Conservation (phyloP, 2,113 vertebrate species). For the Micromys minutus region DNA sequence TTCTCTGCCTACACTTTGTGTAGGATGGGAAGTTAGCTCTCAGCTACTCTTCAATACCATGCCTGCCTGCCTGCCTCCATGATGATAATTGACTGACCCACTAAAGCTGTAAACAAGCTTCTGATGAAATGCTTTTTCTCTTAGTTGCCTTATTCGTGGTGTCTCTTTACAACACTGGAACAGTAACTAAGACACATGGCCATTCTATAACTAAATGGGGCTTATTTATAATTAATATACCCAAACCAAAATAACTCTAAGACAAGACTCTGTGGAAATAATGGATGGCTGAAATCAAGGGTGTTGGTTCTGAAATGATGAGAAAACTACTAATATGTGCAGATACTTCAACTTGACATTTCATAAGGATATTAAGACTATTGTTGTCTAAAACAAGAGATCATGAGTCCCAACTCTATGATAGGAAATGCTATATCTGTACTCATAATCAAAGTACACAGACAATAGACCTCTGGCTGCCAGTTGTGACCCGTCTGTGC, state of each 20-base stretch:
- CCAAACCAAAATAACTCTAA: neutral
- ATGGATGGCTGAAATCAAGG: neutral
- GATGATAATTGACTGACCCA: neutral
- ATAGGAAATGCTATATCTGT: conserved; percentile 11
- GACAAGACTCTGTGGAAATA: neutral
- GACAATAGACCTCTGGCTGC: neutral
- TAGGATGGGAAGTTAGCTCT: neutral
- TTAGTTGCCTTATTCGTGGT: neutral
- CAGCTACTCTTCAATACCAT: neutral
- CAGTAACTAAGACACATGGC: neutral
- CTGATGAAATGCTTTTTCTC: neutral
- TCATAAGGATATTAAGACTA: neutral
- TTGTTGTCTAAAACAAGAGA: neutral
- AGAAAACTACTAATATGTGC: neutral
- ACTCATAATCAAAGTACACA: neutral
- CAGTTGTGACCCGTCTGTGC: neutral
- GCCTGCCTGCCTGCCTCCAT: neutral
- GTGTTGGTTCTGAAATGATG: neutral
- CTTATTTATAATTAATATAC: neutral
- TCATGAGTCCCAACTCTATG: neutral
- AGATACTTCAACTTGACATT: neutral
- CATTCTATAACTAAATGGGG: neutral
- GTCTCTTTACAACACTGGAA: neutral
- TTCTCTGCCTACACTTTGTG: neutral
- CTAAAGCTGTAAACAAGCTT: neutral